Evolutionary conservation across 1,140 invertebrate genomes (phyloP).

Genomic region (Delia radicum): DNA sequence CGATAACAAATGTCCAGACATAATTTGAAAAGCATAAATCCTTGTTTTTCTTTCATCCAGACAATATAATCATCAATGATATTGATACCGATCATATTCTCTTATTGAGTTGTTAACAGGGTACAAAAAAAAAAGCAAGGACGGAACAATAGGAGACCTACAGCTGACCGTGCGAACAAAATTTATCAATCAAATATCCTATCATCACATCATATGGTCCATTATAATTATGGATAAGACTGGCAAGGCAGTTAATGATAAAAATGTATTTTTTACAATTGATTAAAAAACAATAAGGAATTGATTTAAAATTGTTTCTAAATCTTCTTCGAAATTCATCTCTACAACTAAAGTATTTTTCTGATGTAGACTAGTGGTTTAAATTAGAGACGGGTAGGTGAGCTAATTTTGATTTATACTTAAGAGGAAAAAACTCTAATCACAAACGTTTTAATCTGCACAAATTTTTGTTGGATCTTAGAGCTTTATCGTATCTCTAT

Average conservation of each 20-base stretch:
- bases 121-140: background rate
- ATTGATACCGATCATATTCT: background rate
- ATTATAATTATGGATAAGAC: background rate
- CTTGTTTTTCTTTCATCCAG: constrained; percentile 16
- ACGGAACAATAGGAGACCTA: background rate
- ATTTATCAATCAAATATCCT: background rate
- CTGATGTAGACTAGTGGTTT: no score
- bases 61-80: constrained; percentile 4
- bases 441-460: no score
- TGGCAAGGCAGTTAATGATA: background rate
- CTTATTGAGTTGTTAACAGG: background rate
- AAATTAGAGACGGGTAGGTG: no score
- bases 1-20: background rate
- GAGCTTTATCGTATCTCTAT: no score
- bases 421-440: no score
- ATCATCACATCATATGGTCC: background rate
- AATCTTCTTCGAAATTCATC: no score
- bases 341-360: no score
- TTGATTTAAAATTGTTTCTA: no score
- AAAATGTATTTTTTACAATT: background rate
- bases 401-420: no score
- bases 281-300: no score
- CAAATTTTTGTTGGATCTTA: no score
- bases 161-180: constrained; percentile 12
- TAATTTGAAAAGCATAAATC: constrained; percentile 10